Base-by-base conservation (phyloP, 2,797 vertebrate species). In the Anabacerthia variegaticeps region DNA sequence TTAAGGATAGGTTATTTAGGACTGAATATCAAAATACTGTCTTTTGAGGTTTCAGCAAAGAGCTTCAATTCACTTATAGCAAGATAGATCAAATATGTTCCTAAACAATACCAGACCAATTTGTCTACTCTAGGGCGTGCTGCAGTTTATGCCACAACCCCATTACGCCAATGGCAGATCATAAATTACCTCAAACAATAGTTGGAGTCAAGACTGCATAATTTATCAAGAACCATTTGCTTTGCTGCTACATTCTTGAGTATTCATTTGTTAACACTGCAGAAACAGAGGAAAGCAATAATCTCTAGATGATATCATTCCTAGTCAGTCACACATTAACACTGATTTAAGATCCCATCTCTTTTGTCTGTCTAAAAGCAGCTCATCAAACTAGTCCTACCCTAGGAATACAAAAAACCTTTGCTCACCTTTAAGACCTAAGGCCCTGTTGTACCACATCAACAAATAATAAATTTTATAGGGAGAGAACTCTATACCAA, bases 151-250 rank as follows among this genome's bases (percentile, higher is more conserved):
- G 75, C 71, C 81, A 85, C 61, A 84, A 51, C 27, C 48, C 91
- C 54, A 65, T 83, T 95, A 91, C 26, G 10, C 43, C 71, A 86
- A 41, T 59, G 44, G 80, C 92, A 83, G 61, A 85, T 46, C 87
- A 86, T 95, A 81, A 92, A 95, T 94, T 92, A 89, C 55, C 22
- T 94, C 62, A 14, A 90, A 85, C 84, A 89, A 85, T 83, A 91
- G 93, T 19, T 94, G 65, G 82, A 90, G 85, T 67, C 59, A 84
- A 83, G 69, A 95, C 77, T 75, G 81, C 83, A 89, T 95, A 95
- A 97, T 95, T 89, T 74, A 89, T 93, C 81, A 96, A 92, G 83
- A 94, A 61, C 83, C 91, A 93, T 95, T 97, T 86, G 85, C 96
- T 95, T 93, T 41, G 51, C 92, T 93, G 86, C 85, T 95, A 66